A percentile compares a stretch with the other conserved stretches of the same genome.
Conservation (phyloP, 2,888 invertebrate species). For the Phyllotreta cruciferae region DNA sequence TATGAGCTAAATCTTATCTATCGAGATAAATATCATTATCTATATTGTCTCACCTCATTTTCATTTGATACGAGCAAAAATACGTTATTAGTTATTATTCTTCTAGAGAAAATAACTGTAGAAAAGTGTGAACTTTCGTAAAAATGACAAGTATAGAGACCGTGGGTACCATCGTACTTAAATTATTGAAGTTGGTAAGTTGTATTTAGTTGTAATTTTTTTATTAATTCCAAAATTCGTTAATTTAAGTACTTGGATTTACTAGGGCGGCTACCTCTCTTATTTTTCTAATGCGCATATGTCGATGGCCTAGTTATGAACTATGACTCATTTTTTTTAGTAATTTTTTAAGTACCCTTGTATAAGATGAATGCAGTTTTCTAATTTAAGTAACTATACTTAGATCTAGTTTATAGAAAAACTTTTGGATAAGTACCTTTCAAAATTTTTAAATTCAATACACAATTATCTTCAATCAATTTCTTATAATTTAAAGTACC, state of each 20-base stretch:
- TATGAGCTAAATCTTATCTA: conserved; percentile 37
- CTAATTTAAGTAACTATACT: too few relatives aligned
- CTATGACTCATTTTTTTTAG: background rate
- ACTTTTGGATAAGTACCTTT: too few relatives aligned
- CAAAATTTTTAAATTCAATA: too few relatives aligned
- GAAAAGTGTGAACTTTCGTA: conserved; percentile 18
- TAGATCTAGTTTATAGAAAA: too few relatives aligned
- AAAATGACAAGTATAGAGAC: conserved; percentile 84
- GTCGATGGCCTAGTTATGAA: background rate
- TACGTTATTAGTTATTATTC: conserved; percentile 13
- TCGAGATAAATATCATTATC: conserved; percentile 37
- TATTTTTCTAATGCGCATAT: too few relatives aligned
- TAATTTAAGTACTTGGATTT: too few relatives aligned
- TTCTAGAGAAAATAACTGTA: conserved; percentile 3
- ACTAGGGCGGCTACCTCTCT: too few relatives aligned
- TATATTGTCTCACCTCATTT: conserved; percentile 44
- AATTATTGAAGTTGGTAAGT: conserved; percentile 84
- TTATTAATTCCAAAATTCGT: background rate
- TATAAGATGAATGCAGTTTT: too few relatives aligned
- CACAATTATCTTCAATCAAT: too few relatives aligned
- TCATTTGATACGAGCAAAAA: conserved; percentile 39
- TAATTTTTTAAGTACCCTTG: too few relatives aligned
- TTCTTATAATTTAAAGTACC: too few relatives aligned
- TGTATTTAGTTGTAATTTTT: conserved; percentile 5
- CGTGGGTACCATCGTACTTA: conserved; percentile 81